Evolutionary conservation across 2,797 vertebrate species (phyloP).

Genomic region (Paedocypris micromegethes): DNA sequence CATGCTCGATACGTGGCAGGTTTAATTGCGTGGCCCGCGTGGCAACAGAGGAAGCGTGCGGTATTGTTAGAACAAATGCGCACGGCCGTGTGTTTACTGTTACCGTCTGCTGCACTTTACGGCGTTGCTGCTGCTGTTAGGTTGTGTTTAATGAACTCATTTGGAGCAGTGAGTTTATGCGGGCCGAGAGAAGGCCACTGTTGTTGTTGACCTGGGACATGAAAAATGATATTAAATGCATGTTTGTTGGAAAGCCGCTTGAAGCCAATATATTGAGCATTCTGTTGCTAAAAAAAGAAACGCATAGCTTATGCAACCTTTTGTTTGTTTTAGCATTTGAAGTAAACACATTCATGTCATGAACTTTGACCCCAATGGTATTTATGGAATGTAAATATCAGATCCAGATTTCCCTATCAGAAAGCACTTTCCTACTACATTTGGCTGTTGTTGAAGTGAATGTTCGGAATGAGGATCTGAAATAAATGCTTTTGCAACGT

Average conservation of each 20-base stretch:
- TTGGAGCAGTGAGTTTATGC: conserved; percentile 52
- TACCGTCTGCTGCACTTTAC: conserved; percentile 37
- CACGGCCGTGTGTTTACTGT: conserved; percentile 31
- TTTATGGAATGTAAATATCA: too few relatives aligned
- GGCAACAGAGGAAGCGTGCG: conserved; percentile 9
- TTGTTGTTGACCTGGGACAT: conserved; percentile 26
- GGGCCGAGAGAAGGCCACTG: conserved; percentile 24
- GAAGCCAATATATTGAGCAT: conserved; percentile 5
- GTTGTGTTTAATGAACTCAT: conserved; percentile 59
- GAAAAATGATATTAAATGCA: too few relatives aligned
- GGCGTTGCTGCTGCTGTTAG: conserved; percentile 35
- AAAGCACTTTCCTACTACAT: too few relatives aligned
- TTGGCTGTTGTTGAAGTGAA: too few relatives aligned
- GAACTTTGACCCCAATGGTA: too few relatives aligned
- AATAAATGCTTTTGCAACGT: too few relatives aligned
- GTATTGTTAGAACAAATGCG: conserved; percentile 35
- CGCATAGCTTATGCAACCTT: conserved; percentile 7
- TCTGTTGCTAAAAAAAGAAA: conserved; percentile 13
- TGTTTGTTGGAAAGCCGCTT: background rate
- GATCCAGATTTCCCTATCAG: too few relatives aligned
- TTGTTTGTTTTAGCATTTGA: conserved; percentile 1
- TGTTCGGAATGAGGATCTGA: too few relatives aligned
- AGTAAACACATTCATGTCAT: too few relatives aligned
- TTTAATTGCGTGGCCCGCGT: conserved; percentile 19
- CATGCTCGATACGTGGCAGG: conserved; percentile 17